Evolutionary conservation across 2,888 invertebrate species (phyloP).

Genomic region (Ptychoptera albimana): DNA sequence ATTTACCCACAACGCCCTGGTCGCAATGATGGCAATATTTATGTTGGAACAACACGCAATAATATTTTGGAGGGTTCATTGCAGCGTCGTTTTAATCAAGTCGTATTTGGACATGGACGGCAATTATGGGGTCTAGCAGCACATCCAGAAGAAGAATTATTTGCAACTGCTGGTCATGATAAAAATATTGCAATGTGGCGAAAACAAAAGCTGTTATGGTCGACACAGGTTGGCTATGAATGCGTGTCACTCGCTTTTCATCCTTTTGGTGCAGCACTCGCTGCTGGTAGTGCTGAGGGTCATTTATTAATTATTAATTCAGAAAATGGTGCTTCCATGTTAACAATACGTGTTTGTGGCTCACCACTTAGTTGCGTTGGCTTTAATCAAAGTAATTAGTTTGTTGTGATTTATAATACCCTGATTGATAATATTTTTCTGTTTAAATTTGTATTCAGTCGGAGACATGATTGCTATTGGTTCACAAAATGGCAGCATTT

Average conservation of each 20-base stretch:
- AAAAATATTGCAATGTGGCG: constrained; percentile 84
- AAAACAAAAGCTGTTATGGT: constrained; percentile 75
- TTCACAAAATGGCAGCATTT: constrained; percentile 70
- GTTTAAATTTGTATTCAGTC: constrained; percentile 37
- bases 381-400: constrained; percentile 62
- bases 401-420: not conserved
- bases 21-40: constrained; percentile 77
- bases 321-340: constrained; percentile 69
- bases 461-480: constrained; percentile 79
- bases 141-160: constrained; percentile 80
- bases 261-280: constrained; percentile 71
- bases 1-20: constrained; percentile 80
- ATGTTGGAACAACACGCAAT: constrained; percentile 79
- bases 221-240: constrained; percentile 75
- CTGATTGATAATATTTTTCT: not conserved
- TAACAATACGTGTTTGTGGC: constrained; percentile 73
- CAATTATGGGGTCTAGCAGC: constrained; percentile 78
- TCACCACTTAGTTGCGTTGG: constrained; percentile 74
- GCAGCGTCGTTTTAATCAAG: constrained; percentile 73
- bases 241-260: constrained; percentile 79
- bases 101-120: constrained; percentile 76
- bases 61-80: constrained; percentile 82
- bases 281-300: constrained; percentile 80
- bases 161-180: constrained; percentile 84
- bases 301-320: constrained; percentile 74